Conservation (phyloP, 2,797 vertebrate genomes). For the Erethizon dorsatum region DNA sequence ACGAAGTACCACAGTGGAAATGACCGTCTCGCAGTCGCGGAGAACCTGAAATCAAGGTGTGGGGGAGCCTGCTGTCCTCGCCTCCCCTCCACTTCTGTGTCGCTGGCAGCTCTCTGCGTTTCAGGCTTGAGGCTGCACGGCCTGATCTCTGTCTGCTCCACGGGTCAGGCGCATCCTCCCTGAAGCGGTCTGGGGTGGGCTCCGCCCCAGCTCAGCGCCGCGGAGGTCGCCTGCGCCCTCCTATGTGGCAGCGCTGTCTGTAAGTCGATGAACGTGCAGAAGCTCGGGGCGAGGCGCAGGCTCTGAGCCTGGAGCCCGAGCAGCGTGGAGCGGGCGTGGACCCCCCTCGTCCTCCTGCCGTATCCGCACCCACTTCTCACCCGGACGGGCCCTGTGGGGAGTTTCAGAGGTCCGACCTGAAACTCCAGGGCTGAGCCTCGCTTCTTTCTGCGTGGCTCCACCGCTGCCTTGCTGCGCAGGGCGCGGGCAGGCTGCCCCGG, state of each 20-base stretch:
- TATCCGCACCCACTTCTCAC: not conserved
- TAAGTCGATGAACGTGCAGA: not conserved
- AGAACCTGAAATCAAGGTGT: not conserved
- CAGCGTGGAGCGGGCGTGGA: not conserved
- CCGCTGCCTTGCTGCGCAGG: not conserved
- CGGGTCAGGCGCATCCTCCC: not conserved
- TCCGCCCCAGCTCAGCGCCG: not conserved
- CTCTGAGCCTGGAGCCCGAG: not conserved
- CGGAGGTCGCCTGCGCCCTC: not conserved
- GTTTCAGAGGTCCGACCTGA: constrained; percentile 26
- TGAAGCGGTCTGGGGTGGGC: not conserved
- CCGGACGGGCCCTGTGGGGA: not conserved
- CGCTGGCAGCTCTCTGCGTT: not conserved
- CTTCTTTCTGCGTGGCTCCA: not conserved
- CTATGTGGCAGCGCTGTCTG: not conserved
- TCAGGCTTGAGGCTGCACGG: not conserved
- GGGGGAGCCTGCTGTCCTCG: no score
- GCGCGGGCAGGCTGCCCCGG: not conserved
- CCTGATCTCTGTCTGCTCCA: not conserved
- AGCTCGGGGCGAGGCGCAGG: no score
- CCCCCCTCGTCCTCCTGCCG: not conserved
- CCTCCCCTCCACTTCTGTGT: not conserved
- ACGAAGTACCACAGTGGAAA: not conserved
- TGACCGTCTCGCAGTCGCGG: not conserved
- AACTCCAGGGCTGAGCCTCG: not conserved